Conservation (phyloP, 35 echinoderm and acorn worm species). For the Ophiothrix spiculata region DNA sequence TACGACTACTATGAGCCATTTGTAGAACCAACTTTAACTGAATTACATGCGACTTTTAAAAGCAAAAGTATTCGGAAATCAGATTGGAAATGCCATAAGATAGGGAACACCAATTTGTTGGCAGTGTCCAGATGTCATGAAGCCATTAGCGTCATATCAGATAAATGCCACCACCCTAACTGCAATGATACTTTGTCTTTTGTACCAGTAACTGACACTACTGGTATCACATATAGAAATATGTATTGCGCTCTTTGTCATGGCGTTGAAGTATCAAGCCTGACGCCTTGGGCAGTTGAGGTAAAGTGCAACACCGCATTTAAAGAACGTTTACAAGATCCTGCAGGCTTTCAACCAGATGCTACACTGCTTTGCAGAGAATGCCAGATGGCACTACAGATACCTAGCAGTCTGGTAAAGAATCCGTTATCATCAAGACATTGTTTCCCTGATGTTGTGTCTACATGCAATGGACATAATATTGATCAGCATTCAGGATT, state of each 20-base stretch:
- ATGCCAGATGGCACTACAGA: no score
- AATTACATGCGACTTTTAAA: no score
- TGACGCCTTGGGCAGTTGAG: conserved; percentile 32
- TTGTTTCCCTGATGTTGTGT: not conserved
- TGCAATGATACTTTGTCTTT: not conserved
- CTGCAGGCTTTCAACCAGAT: not conserved
- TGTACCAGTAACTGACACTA: conserved; percentile 31
- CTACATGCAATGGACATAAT: not conserved
- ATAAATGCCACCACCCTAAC: not conserved
- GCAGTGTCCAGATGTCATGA: not conserved
- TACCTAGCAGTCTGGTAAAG: not conserved
- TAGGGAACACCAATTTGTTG: no score
- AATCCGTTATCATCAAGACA: not conserved
- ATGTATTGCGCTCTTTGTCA: conserved; percentile 69
- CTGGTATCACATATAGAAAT: conserved; percentile 29
- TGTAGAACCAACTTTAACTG: no score
- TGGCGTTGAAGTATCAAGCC: not conserved
- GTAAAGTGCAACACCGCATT: not conserved
- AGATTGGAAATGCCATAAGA: not conserved
- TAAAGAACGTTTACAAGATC: not conserved
- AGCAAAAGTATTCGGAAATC: no score
- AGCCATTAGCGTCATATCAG: not conserved
- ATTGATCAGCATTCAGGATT: not conserved
- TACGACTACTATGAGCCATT: no score
- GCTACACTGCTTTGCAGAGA: no score